phyloP scores from a whole-genome alignment of 2,797 vertebrate genomes.

The Siniperca obscura region DNA sequence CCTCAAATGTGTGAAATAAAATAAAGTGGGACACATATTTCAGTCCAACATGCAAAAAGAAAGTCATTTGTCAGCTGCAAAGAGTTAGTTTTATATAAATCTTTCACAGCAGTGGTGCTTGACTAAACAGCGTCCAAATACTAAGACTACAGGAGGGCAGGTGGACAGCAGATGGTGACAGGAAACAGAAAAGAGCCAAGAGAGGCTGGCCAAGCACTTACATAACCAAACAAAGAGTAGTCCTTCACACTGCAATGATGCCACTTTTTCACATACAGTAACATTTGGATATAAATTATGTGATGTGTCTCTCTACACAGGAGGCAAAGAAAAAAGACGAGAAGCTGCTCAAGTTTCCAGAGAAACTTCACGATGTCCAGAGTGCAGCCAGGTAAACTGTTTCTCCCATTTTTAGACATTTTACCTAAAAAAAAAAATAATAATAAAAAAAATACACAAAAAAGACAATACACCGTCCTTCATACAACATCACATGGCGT shows the following conservation, averaged over 20 bases:
- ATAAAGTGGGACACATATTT: conserved; percentile 2
- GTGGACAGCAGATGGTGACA: conserved; percentile 69
- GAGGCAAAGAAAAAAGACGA: conserved; percentile 98
- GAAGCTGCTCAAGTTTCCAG: conserved; percentile 92
- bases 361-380: conserved; percentile 92
- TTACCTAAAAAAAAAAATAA: background rate
- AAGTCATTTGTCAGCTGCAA: background rate
- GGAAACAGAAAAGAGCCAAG: conserved; percentile 54
- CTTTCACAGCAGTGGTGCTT: conserved; percentile 12
- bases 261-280: background rate
- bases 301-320: conserved; percentile 74
- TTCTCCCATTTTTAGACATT: background rate
- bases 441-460: too few species aligned
- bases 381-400: conserved; percentile 90
- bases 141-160: conserved; percentile 37
- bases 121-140: conserved; percentile 21
- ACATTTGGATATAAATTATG: conserved; percentile 4
- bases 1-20: background rate
- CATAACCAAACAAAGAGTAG: conserved; percentile 34
- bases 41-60: background rate
- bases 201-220: conserved; percentile 43
- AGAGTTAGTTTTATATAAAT: conserved; percentile 17
- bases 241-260: background rate
- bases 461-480: too few species aligned
- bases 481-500: too few species aligned